A percentile compares a stretch with the other conserved stretches of the same genome.
Evolutionary conservation across 2,888 invertebrate genomes (phyloP).

Genomic region (Bimastos eiseni): DNA sequence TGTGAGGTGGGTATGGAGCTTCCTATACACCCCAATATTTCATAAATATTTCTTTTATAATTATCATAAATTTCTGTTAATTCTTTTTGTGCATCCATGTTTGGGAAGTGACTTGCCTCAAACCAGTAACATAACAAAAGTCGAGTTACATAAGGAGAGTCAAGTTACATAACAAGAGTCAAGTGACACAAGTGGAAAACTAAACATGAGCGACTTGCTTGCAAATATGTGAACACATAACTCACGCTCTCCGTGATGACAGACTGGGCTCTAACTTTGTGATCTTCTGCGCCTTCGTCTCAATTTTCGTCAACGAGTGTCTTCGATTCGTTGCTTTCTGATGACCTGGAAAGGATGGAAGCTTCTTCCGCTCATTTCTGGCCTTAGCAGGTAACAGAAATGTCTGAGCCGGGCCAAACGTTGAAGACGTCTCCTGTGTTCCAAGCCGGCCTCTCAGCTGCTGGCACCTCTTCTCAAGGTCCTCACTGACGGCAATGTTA

Average conservation of each 20-base stretch:
- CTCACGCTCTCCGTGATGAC: neutral
- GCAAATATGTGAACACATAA: neutral
- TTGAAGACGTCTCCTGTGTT: neutral
- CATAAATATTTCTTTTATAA: too few relatives aligned
- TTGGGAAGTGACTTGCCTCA: too few relatives aligned
- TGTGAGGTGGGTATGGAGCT: too few relatives aligned
- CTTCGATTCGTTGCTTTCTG: neutral
- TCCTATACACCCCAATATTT: too few relatives aligned
- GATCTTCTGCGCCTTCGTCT: neutral
- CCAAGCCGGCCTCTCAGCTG: slow-evolving; percentile 17
- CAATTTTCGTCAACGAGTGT: neutral
- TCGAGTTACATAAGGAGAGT: neutral
- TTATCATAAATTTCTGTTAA: too few relatives aligned
- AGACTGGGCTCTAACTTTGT: neutral
- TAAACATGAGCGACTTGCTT: neutral
- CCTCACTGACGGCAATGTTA: neutral
- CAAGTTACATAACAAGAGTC: neutral
- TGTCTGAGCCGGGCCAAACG: neutral
- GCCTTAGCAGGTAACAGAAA: neutral
- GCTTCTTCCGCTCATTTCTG: neutral
- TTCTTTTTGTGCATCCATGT: too few relatives aligned
- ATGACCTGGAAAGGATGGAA: neutral
- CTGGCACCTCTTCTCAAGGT: slow-evolving; percentile 17
- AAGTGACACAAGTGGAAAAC: neutral
- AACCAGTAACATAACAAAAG: too few relatives aligned